These are phyloP conservation scores for Drosophila leonis DNA, from an alignment of 2,888 invertebrate species.

Conservation along the genomic window DNA sequence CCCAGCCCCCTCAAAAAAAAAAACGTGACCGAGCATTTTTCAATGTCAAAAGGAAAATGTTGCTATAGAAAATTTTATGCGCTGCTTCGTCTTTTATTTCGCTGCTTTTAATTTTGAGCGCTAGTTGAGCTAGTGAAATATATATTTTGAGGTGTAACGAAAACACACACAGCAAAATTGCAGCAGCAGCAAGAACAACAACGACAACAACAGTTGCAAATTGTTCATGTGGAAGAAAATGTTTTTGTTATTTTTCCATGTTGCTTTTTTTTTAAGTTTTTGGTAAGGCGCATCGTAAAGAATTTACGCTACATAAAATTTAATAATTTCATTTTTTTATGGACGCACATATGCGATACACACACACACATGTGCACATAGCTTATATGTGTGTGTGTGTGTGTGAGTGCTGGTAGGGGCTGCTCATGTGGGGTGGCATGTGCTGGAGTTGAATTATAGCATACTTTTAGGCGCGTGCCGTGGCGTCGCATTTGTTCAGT, in stretches of 20 bases:
- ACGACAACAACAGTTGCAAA: slow-evolving; percentile 45
- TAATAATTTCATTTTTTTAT: slow-evolving; percentile 82
- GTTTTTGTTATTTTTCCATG: slow-evolving; percentile 19
- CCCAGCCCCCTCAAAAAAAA: slow-evolving; percentile 38
- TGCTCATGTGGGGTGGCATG: slow-evolving; percentile 16
- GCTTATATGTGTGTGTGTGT: slow-evolving; percentile 1
- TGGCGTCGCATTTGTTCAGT: slow-evolving; percentile 73
- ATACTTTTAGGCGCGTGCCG: slow-evolving; percentile 81
- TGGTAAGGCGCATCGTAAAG: slow-evolving; percentile 63
- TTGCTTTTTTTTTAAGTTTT: slow-evolving; percentile 21
- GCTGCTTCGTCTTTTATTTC: slow-evolving; percentile 37
- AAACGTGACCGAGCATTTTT: slow-evolving; percentile 86
- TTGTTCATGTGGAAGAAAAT: slow-evolving; percentile 74
- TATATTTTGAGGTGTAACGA: slow-evolving; percentile 36
- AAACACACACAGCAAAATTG: slow-evolving; percentile 20
- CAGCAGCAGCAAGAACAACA: slow-evolving; percentile 18
- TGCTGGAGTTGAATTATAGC: slow-evolving; percentile 76
- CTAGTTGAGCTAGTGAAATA: slow-evolving; percentile 51
- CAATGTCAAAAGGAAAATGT: slow-evolving; percentile 85
- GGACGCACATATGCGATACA: slow-evolving; percentile 48
- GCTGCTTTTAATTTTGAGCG: slow-evolving; percentile 32
- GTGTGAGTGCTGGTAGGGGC: slow-evolving; percentile 17
- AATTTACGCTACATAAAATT: slow-evolving; percentile 85
- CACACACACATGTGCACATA: slow-evolving; percentile 22
- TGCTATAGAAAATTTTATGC: slow-evolving; percentile 56